Percentiles rank a stretch among this genome's conserved stretches.
Evolutionary conservation across 2,888 invertebrate species (phyloP).

Genomic region (Oxyteleia sp.): DNA sequence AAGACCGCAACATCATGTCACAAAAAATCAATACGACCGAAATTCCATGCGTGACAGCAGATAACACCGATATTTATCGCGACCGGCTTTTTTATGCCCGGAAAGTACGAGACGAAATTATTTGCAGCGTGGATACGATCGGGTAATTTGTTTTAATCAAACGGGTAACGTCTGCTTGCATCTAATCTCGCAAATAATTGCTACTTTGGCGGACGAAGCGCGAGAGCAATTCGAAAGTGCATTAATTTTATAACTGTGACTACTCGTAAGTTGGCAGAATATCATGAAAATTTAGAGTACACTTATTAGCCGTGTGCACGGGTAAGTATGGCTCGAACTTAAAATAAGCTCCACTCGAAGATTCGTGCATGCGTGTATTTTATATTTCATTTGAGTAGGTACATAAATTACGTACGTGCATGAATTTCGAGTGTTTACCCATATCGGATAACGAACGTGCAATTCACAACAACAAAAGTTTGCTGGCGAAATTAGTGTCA

Average conservation of each 20-base stretch:
- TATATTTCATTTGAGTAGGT: conserved; percentile 1
- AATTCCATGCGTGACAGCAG: conserved; percentile 16
- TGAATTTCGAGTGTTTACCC: too few relatives aligned
- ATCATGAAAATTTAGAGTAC: conserved; percentile 1
- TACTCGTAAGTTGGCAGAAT: conserved; percentile 1
- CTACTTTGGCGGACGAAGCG: too few relatives aligned
- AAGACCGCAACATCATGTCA: conserved; percentile 23
- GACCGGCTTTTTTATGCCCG: background rate
- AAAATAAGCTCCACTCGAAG: background rate
- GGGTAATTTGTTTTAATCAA: conserved; percentile 12
- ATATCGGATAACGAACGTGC: too few relatives aligned
- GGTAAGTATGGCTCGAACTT: conserved; percentile 1
- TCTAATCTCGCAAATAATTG: background rate
- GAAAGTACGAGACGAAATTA: background rate
- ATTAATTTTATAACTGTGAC: background rate
- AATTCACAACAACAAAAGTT: background rate
- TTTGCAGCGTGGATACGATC: conserved; percentile 7
- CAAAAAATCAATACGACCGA: conserved; percentile 28
- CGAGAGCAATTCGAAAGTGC: background rate
- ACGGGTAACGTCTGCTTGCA: background rate
- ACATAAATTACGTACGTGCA: background rate
- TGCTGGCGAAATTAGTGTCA: background rate
- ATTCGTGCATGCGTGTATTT: background rate
- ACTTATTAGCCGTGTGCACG: conserved; percentile 4
- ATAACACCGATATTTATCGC: conserved; percentile 13